Evolutionary conservation across 1,140 invertebrate species (phyloP), one percentile per base, ranked within the genome.

Genomic region (Spodoptera litura): DNA sequence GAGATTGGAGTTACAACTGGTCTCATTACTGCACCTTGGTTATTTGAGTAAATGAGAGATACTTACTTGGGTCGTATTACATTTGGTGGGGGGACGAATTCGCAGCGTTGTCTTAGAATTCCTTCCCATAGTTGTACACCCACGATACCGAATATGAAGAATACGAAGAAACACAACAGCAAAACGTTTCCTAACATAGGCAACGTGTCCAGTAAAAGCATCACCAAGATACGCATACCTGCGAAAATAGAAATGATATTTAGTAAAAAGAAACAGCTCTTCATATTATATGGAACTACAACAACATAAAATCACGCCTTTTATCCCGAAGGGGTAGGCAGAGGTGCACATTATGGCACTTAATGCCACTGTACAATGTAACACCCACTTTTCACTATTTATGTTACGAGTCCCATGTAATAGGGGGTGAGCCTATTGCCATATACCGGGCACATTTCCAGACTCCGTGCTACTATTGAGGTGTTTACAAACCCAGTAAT

Each of bases 111-210:
- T 74, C 99, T 95, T 51, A 99, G 95, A 51, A 99, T 98, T 4
- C 99, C 99, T 88, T 99, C 98, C 99, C 99, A 99, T 11, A 99
- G 95, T 93, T 99, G 99, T 12, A 99, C 99, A 1, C 99, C 99
- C 79, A 99, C 98, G 88, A 99, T 99, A 61, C 99, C 99, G 92
- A 99, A 99, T 91, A 99, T 99, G 96, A 99, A 99, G 96, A 99
- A 99, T 53, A 99, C 99, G 95, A 99, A 99, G 96, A 99, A 99
- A 95, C 99, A 99, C 55, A 99, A 95, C 55, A 99, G 96, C 72
- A 99, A 95, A 38, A 99, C 99, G 94, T 99, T 99, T 66, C 99
- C 99, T 86, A 99, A 95, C 99, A 99, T 99, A 1, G 99, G 99
- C 77, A 99, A 96, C 2, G 99, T 99, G 94, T 99, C 99, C 85